phyloP scores from a whole-genome alignment of 2,888 invertebrate genomes.

The Cheilosia vernalis region DNA sequence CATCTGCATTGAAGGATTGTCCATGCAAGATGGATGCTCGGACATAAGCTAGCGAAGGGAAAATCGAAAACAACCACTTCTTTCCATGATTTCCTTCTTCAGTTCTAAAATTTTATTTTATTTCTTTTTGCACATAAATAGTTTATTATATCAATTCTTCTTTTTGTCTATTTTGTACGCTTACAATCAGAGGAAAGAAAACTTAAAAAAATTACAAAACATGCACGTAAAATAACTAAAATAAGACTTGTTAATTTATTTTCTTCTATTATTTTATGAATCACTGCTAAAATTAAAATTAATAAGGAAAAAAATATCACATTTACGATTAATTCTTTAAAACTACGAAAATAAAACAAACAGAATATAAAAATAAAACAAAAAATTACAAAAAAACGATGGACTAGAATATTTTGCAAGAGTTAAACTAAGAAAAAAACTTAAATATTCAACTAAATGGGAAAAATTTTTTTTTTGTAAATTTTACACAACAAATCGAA shows the following conservation, averaged over 20 bases:
- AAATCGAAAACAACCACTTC: not conserved
- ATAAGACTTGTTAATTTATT: slow-evolving; percentile 42
- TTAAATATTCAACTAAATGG: slow-evolving; percentile 39
- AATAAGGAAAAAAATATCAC: slow-evolving; percentile 73
- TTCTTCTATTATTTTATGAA: slow-evolving; percentile 52
- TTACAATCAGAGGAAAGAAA: slow-evolving; percentile 50
- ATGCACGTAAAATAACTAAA: slow-evolving; percentile 24
- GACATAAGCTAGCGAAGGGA: no score
- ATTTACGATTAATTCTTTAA: slow-evolving; percentile 72
- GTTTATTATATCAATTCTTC: slow-evolving; percentile 32
- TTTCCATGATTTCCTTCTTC: slow-evolving; percentile 32
- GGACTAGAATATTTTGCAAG: slow-evolving; percentile 74
- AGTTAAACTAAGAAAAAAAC: slow-evolving; percentile 50
- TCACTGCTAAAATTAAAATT: slow-evolving; percentile 68
- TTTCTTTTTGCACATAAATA: slow-evolving; percentile 67
- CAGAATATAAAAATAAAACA: slow-evolving; percentile 36
- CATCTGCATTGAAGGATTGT: no score
- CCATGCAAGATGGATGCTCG: no score
- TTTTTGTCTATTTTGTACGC: slow-evolving; percentile 70
- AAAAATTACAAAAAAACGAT: slow-evolving; percentile 60
- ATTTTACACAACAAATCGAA: slow-evolving; percentile 13
- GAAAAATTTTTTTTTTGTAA: not conserved
- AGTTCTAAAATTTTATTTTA: slow-evolving; percentile 53
- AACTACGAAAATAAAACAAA: slow-evolving; percentile 51
- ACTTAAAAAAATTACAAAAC: slow-evolving; percentile 34